Percentiles rank a stretch among this genome's conserved stretches.
These are phyloP conservation scores for Glaucidium brasilianum DNA, from an alignment of 2,113 vertebrate species.

Conservation along the genomic window DNA sequence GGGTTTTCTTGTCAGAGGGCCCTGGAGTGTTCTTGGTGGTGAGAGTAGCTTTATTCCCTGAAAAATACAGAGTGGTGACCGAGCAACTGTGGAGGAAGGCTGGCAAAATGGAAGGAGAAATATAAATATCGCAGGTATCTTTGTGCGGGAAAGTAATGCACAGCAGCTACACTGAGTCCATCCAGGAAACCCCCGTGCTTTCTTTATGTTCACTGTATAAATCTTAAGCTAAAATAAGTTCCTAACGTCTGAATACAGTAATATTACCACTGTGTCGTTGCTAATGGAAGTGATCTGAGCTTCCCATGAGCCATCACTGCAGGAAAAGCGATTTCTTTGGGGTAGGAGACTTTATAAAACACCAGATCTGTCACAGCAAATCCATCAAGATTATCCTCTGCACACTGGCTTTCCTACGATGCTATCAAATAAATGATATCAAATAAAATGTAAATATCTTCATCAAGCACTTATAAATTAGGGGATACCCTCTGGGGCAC, in stretches of 20 bases:
- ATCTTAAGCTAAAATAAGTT: not conserved
- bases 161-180: not conserved
- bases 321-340: slow-evolving; percentile 42
- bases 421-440: slow-evolving; percentile 48
- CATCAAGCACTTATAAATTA: slow-evolving; percentile 43
- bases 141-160: not conserved
- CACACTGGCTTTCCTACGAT: not conserved
- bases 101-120: not conserved
- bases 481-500: not conserved
- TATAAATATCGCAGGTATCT: not conserved
- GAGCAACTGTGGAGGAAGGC: not conserved
- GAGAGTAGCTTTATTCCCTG: not conserved
- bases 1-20: not conserved
- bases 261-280: not conserved
- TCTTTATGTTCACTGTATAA: not conserved
- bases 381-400: slow-evolving; percentile 64
- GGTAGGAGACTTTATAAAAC: slow-evolving; percentile 45
- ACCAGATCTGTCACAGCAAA: slow-evolving; percentile 84
- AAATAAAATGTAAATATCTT: slow-evolving; percentile 40
- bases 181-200: not conserved
- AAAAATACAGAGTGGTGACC: not conserved
- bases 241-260: not conserved
- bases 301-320: slow-evolving; percentile 32
- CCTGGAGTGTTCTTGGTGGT: not conserved
- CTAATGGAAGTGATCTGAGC: slow-evolving; percentile 35